Conservation (phyloP, 2,113 vertebrate genomes). For the Pelmatolapia mariae region DNA sequence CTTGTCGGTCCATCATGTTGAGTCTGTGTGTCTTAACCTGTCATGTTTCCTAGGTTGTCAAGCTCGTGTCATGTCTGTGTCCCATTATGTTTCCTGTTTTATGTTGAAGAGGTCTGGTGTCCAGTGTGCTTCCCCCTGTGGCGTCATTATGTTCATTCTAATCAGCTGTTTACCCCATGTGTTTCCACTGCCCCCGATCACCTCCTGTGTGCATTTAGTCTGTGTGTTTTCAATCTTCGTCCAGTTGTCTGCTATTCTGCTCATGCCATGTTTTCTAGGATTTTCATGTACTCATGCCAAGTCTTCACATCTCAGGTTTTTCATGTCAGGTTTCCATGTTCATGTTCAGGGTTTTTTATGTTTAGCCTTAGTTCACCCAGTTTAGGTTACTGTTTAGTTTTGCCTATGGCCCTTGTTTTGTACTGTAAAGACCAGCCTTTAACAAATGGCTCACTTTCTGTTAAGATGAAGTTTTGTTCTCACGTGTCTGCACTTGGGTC, state of each 20-base stretch:
- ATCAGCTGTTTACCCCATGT: background rate
- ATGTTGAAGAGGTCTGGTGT: background rate
- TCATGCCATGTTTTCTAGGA: background rate
- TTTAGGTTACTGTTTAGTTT: background rate
- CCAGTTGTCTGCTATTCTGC: background rate
- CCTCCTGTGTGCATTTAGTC: background rate
- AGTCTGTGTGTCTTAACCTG: background rate
- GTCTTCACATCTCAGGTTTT: background rate
- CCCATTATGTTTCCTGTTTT: background rate
- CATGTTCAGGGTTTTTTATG: background rate
- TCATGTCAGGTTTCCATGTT: background rate
- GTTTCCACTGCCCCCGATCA: fast-evolving
- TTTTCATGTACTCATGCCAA: background rate
- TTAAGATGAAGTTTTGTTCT: background rate
- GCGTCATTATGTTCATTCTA: background rate
- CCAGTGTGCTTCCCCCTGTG: background rate
- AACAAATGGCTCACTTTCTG: background rate
- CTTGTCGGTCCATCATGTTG: background rate
- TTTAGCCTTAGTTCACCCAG: background rate
- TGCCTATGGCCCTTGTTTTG: background rate
- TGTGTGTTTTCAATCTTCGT: background rate
- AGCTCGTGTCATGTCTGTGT: background rate
- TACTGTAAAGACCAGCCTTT: background rate
- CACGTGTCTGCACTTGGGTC: fast-evolving
- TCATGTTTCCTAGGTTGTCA: background rate